Evolutionary conservation across 2,797 vertebrate genomes (phyloP), one percentile per base, ranked within the genome.

Genomic region (Amblyraja radiata): DNA sequence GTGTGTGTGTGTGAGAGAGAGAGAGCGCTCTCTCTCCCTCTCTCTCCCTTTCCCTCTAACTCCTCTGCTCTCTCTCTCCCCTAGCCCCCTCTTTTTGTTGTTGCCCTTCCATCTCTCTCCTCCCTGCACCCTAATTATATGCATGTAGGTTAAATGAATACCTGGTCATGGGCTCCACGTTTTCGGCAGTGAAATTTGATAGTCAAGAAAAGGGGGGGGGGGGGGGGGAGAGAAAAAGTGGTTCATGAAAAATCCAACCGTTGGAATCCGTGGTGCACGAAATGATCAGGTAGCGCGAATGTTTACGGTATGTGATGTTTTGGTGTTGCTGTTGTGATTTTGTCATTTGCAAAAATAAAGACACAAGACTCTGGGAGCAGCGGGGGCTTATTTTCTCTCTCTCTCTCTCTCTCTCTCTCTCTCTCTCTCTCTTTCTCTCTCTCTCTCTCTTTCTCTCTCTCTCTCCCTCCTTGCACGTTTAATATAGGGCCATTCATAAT

Each of bases 241-340:
- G 96, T 97, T 97, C 97, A 98, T 98, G 97, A 98, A 97, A 46
- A 98, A 97, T 96, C 97, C 39, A 98, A 98, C 97, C 98, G 97
- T 98, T 98, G 98, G 98, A 99, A 99, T 98, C 97, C 97, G 97
- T 98, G 98, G 94, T 94, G 93, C 94, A 94, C 98, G 98, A 98
- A 98, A 99, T 99, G 99, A 99, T 99, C 98, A 98, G 98, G 98
- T 97, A 99, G 98, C 98, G 98, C 97, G 98, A 98, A 97, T 98
- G 97, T 99, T 97, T 98, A 99, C 98, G 99, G 98, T 99, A 99
- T 95, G 98, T 99, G 39, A 46, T 95, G 96, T 95, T 97, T 98
- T 97, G 97, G 54, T 81, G 63, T 73, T 91, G 36, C 65, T 71
- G 88, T 91, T 73, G 21, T 65, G 39, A 91, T 91, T 86, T 73